phyloP scores from a whole-genome alignment of 2,797 vertebrate species.

The Hippocampus kuda region DNA sequence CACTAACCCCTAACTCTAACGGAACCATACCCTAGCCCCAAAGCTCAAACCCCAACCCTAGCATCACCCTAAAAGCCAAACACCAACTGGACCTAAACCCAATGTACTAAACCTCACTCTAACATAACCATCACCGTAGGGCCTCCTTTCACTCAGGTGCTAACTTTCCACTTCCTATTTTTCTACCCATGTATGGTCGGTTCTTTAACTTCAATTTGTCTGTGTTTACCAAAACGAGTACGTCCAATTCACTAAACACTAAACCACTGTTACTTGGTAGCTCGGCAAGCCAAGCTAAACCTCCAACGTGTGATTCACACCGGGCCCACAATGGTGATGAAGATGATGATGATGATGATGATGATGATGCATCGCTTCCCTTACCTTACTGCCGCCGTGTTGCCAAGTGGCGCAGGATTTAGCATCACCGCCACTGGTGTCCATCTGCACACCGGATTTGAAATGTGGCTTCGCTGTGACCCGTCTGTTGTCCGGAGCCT shows the following conservation, averaged over 20 bases:
- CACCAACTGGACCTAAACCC: not conserved
- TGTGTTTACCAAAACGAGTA: no score
- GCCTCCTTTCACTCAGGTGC: no score
- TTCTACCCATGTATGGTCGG: no score
- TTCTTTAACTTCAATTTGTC: no score
- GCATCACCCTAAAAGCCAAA: not conserved
- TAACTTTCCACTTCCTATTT: no score
- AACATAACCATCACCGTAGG: no score
- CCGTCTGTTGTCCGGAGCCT: constrained; percentile 60
- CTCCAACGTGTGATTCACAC: constrained; percentile 5
- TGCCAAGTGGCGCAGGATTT: constrained; percentile 54
- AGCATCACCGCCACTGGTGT: constrained; percentile 47
- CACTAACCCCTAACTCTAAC: not conserved
- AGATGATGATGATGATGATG: constrained; percentile 1
- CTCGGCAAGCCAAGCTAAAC: not conserved
- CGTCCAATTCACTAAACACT: no score
- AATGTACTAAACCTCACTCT: not conserved
- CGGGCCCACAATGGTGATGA: not conserved
- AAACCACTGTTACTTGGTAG: no score
- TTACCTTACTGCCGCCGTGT: constrained; percentile 11
- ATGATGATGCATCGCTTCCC: constrained; percentile 3
- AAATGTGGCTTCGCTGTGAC: constrained; percentile 56
- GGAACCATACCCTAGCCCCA: not conserved
- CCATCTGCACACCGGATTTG: constrained; percentile 69
- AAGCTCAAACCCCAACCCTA: not conserved